A percentile compares a stretch with the other conserved stretches of the same genome.
Conservation (phyloP, 2,113 vertebrate genomes). For the Pseudopodoces humilis region DNA sequence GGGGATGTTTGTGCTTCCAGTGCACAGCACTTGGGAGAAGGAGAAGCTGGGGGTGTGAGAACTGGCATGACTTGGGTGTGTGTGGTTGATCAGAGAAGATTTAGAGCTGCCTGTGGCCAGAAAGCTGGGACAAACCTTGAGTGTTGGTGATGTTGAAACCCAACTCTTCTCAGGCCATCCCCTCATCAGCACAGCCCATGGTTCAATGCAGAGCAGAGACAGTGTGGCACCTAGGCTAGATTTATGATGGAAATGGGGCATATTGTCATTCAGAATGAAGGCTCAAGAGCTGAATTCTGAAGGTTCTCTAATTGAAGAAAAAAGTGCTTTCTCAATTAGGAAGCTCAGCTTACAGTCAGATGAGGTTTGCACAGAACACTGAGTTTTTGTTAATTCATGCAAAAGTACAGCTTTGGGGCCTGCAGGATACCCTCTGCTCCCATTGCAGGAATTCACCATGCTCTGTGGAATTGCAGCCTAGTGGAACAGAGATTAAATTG, state of each 20-base stretch:
- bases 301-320: not conserved
- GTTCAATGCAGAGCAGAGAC: not conserved
- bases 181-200: not conserved
- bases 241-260: not conserved
- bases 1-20: not conserved
- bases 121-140: not conserved
- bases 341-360: slow-evolving; percentile 43
- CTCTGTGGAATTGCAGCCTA: slow-evolving; percentile 18
- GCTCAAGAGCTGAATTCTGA: not conserved
- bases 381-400: slow-evolving; percentile 45
- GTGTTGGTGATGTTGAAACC: not conserved
- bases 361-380: slow-evolving; percentile 47
- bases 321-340: not conserved
- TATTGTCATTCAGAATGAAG: not conserved
- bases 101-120: not conserved
- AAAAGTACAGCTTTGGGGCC: slow-evolving; percentile 36
- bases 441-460: not conserved
- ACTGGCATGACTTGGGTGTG: not conserved
- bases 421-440: not conserved
- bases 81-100: not conserved
- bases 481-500: slow-evolving; percentile 26
- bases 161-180: not conserved
- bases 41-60: not conserved
- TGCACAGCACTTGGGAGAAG: not conserved
- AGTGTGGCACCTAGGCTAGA: not conserved